Evolutionary conservation across 2,888 invertebrate species (phyloP), one percentile per base, ranked within the genome.

Genomic region (Adelphocoris suturalis): DNA sequence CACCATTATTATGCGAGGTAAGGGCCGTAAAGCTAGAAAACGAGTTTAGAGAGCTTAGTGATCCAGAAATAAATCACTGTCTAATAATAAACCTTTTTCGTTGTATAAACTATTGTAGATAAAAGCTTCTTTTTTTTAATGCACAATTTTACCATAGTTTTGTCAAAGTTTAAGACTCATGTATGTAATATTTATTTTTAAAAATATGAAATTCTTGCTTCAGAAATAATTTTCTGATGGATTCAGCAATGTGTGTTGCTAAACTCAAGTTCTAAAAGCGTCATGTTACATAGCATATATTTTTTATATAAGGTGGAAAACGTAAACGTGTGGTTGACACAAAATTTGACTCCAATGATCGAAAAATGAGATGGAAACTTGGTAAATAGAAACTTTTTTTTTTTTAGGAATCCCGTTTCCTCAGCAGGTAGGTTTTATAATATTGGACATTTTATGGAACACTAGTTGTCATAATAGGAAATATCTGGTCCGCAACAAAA

Each of bases 231-330:
- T 68, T 61, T 61, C 19, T 61, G 61, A n/a, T 52, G 52, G 16
- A 52, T 52, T 14, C 61, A 11, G 68, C 27, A 68, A n/a, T 61
- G 68, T 23, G 68, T 46, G 78, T 78, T 78, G 37, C 78, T 46
- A 19, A 14, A 7, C n/a, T 75, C 75, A 75, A n/a, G 78, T 46
- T 78, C 78, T 78, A 78, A 78, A 78, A 46, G 11, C 78, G 37
- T 78, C 78, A 46, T 27, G 68, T 68, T 68, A 68, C 46, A 78
- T 78, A 47, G 46, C 78, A 46, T 78, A 78, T 78, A 78, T 78
- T 78, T 78, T 78, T 78, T 78, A 78, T 47, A 78, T 19, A 68
- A 68, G 68, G 68, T 68, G 68, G 23, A 68, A 68, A 7, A 2
- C 37, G 37, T 4, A 37, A 57, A 57, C 57, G 57, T 57, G 57